Evolutionary conservation across 2,888 invertebrate species (phyloP).

Genomic region (Drosophila barbarae): DNA sequence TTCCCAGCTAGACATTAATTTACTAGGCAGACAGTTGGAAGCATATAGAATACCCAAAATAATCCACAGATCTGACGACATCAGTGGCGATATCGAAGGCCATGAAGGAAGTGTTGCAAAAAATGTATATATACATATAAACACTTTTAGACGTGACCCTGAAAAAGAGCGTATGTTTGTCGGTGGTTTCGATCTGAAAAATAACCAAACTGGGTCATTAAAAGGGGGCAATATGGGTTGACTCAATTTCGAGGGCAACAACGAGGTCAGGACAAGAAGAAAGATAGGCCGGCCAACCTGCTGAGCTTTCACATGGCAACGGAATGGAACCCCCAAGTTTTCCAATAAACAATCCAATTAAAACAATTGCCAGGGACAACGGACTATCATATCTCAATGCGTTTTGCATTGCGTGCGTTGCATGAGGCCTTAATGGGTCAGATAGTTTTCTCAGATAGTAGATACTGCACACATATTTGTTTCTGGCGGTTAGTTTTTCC

Average conservation of each 20-base stretch:
- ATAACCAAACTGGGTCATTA: slow-evolving; percentile 58
- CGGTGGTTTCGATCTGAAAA: slow-evolving; percentile 20
- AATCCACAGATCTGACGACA: slow-evolving; percentile 47
- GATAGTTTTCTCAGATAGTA: slow-evolving; percentile 10
- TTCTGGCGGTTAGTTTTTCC: slow-evolving; percentile 17
- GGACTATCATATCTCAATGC: slow-evolving; percentile 37
- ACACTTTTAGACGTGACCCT: slow-evolving; percentile 42
- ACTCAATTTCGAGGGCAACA: slow-evolving; percentile 46
- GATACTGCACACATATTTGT: neutral
- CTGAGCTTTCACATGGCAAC: slow-evolving; percentile 54
- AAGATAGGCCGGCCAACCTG: slow-evolving; percentile 59
- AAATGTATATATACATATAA: slow-evolving; percentile 5
- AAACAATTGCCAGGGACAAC: slow-evolving; percentile 64
- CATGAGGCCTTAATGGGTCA: slow-evolving; percentile 19
- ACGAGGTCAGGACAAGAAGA: slow-evolving; percentile 52
- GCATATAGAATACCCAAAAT: slow-evolving; percentile 34
- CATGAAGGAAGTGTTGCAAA: slow-evolving; percentile 44
- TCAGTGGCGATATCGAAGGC: slow-evolving; percentile 9
- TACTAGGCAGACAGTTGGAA: slow-evolving; percentile 32
- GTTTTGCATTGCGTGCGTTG: slow-evolving; percentile 60
- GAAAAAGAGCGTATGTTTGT: slow-evolving; percentile 26
- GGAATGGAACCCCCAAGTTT: slow-evolving; percentile 11
- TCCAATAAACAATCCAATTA: slow-evolving; percentile 69
- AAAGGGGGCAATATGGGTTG: slow-evolving; percentile 60
- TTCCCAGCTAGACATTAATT: slow-evolving; percentile 52